Base-by-base conservation (phyloP, 37 sponge, comb jelly and placozoan species). In the Agelas oroides region DNA sequence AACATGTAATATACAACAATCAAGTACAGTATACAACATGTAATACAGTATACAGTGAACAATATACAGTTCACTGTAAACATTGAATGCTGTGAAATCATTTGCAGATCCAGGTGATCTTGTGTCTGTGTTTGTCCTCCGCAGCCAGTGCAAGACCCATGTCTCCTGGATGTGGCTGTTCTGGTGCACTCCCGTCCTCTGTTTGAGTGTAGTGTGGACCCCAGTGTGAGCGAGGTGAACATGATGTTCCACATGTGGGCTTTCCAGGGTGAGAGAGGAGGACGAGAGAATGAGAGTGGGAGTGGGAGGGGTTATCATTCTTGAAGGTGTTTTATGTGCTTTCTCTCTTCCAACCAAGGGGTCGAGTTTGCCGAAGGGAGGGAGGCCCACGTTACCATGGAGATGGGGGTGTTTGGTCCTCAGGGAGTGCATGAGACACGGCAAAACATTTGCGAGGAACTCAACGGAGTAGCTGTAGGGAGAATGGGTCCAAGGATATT, bases 231-330 rank as follows among this genome's bases (percentile, higher is more conserved):
- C 34, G 69, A 87, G 21, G 52, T 87, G 24, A 87, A 87, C 69
- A 13, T 87, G 19, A 33, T 87, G 46, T 81, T 71, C 75, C 88
- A 81, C 69, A 72, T 56, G 46, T 81, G 88, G 88, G 67, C 73
- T 28, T 75, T 84, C 65, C 65, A 62, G 37, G 66, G 80, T 65
- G 31, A 23, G 41, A 18, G 36, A 13, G 62, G 62, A 61, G 62
- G 11, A 13, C 12, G 62, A 11, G 14, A 25, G 62, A 11, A 13
- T 14, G 5, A 11, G 62, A 61, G 27, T 5, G 62, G 11, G 62
- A 61, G 62, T 5, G 27, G 62, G 11, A 25, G n/a, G 27, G 27
- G 5, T 56, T 19, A 18, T 15, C 18, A 56, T 56, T 19, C 58
- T 19, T 18, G 18, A 19, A 56, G 58, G 17, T 56, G 58, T 56